A percentile compares a stretch with the other conserved stretches of the same genome.
Conservation (phyloP, 1,140 invertebrate genomes). For the Cyphomyrmex costatus region DNA sequence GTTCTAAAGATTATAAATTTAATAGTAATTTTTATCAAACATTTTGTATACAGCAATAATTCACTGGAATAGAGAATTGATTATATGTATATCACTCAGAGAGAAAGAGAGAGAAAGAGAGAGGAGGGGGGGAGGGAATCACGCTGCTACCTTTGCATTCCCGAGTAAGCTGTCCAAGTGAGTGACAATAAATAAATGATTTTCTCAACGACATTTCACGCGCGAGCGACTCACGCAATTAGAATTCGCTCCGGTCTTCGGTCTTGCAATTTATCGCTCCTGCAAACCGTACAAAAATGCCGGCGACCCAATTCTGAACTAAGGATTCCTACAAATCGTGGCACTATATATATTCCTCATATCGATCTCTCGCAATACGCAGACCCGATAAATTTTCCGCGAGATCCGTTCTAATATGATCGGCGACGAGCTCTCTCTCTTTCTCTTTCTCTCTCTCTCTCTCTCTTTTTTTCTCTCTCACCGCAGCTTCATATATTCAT, state of each 20-base stretch:
- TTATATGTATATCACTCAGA: not conserved
- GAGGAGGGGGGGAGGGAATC: not conserved
- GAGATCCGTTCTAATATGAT: conserved; percentile 56
- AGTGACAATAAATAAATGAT: conserved; percentile 64
- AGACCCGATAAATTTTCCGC: conserved; percentile 53
- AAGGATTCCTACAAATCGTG: conserved; percentile 58
- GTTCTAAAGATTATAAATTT: not conserved
- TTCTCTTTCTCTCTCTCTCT: too few species aligned
- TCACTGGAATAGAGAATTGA: not conserved
- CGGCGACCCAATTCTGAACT: conserved; percentile 46
- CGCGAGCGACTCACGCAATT: conserved; percentile 52
- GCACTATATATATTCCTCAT: conserved; percentile 55
- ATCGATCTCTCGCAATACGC: conserved; percentile 53
- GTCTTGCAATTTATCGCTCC: conserved; percentile 48
- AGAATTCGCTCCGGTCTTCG: conserved; percentile 50
- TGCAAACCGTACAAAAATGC: conserved; percentile 56
- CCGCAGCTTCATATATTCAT: conserved; percentile 54
- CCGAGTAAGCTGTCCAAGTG: conserved; percentile 14
- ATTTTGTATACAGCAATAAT: not conserved
- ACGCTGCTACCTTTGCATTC: not conserved
- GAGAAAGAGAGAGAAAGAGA: not conserved
- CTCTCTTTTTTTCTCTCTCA: too few species aligned
- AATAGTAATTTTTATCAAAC: not conserved
- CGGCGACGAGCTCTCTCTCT: conserved; percentile 38
- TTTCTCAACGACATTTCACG: conserved; percentile 42